A percentile compares a stretch with the other conserved stretches of the same genome.
Conservation (phyloP, 64 coral and sea anemone genomes). For the Montipora capricornis region DNA sequence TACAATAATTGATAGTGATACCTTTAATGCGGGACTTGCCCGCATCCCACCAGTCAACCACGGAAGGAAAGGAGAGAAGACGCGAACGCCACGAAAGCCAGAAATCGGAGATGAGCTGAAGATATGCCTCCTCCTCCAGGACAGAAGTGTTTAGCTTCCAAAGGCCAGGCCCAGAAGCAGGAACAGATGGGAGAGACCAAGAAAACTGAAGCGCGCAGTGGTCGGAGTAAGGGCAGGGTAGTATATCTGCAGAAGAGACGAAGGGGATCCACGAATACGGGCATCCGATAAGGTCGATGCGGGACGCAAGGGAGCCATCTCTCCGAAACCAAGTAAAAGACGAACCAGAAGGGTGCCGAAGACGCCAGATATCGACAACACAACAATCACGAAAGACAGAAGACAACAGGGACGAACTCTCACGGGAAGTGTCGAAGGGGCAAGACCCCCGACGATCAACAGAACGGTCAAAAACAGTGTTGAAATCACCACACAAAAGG, state of each 20-base stretch:
- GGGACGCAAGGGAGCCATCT: not conserved
- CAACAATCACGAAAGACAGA: not conserved
- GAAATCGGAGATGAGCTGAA: not conserved
- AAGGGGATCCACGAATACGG: not conserved
- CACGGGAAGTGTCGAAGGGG: too few species aligned
- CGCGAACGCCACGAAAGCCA: not conserved
- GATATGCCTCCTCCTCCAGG: not conserved
- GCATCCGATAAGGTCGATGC: not conserved
- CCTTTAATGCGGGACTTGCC: not conserved
- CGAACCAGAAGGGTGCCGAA: not conserved
- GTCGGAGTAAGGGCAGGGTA: not conserved
- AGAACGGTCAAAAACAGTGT: not conserved
- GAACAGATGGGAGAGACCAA: not conserved
- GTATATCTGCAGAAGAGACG: not conserved
- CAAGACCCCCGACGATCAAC: not conserved
- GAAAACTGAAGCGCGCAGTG: not conserved
- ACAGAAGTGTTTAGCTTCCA: conserved; percentile 17
- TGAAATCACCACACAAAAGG: not conserved
- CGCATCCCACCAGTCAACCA: not conserved
- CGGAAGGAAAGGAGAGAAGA: not conserved
- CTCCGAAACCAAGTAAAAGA: too few species aligned
- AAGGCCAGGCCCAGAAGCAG: not conserved
- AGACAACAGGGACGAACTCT: not conserved
- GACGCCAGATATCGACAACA: not conserved
- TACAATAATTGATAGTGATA: not conserved